Evolutionary conservation across 2,888 invertebrate species (phyloP), one percentile per base, ranked within the genome.

Genomic region (Eupithecia subfuscata): DNA sequence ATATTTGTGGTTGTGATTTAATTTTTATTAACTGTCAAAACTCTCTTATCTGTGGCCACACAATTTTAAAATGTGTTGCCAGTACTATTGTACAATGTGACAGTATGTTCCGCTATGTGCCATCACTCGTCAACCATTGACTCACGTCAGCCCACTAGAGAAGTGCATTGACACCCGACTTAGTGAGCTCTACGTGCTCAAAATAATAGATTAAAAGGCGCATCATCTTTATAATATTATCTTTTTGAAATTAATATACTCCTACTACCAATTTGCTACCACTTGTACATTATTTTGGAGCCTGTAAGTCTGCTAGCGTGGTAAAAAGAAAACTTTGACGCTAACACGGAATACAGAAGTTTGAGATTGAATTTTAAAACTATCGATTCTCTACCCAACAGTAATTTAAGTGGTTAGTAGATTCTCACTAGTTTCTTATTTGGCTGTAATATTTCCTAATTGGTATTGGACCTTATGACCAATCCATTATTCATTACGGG

Each of bases 131-230:
- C 83, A 84, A 83, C 81, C 77, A 83, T 79, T 88, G 88, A 87
- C 82, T 86, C 87, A 86, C 84, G 84, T 78, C 81, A 82, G 80
- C 56, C 84, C 81, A 84, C 84, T 84, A 83, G 80, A 85, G 80
- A 85, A 86, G 89, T 88, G 84, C 90, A 85, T 88, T 90, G 90
- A 89, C 89, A 86, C 86, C 83, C 79, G 80, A 80, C 75, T 83
- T 85, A 72, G 70, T 74, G 78, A 73, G 69, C 63, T 79, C 78
- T 78, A 82, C 81, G 80, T 84, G 81, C 77, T 76, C 78, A 75
- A 84, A 85, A 86, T 83, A 81, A 78, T 80, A 81, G 70, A 77
- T 79, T 77, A 77, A 73, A 78, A 74, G 63, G 11, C 34, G 64
- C 64, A 34, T 63, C 9, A 30, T 64, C 34, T 64, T 1, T 64